Evolutionary conservation across 2,797 vertebrate genomes (phyloP).

Genomic region (Mus caroli): DNA sequence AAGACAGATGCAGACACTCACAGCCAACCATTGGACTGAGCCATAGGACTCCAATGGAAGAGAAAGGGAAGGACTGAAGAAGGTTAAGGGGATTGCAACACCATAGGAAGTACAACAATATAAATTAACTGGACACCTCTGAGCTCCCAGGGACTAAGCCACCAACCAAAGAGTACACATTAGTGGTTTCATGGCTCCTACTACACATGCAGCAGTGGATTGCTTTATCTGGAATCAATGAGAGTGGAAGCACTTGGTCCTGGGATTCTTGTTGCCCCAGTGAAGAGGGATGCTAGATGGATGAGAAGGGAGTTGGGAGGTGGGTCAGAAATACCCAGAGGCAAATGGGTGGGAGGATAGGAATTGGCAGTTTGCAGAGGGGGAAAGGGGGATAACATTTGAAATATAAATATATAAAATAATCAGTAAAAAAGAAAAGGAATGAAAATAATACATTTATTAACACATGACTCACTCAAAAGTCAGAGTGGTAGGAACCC

Average conservation of each 20-base stretch:
- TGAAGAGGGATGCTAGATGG: too few relatives aligned
- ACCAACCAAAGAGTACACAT: neutral
- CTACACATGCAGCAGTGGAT: too few relatives aligned
- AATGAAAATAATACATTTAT: conserved; percentile 8
- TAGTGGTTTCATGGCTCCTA: neutral
- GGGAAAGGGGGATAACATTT: neutral
- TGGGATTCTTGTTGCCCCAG: too few relatives aligned
- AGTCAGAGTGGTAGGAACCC: conserved; percentile 1
- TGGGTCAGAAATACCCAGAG: neutral
- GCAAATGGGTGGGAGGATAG: neutral
- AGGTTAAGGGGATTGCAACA: neutral
- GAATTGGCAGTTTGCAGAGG: neutral
- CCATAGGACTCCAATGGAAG: too few relatives aligned
- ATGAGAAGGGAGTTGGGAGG: neutral
- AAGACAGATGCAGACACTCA: neutral
- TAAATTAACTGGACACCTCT: too few relatives aligned
- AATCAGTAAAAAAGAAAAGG: neutral
- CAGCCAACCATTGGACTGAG: neutral
- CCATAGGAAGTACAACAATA: neutral
- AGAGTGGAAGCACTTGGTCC: too few relatives aligned
- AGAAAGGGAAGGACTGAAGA: neutral
- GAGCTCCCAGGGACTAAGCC: too few relatives aligned
- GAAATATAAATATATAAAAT: conserved; percentile 4
- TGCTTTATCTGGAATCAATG: too few relatives aligned
- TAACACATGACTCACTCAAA: conserved; percentile 53